Evolutionary conservation across 2,797 vertebrate genomes (phyloP).

Genomic region (Amphiprion clarkii): DNA sequence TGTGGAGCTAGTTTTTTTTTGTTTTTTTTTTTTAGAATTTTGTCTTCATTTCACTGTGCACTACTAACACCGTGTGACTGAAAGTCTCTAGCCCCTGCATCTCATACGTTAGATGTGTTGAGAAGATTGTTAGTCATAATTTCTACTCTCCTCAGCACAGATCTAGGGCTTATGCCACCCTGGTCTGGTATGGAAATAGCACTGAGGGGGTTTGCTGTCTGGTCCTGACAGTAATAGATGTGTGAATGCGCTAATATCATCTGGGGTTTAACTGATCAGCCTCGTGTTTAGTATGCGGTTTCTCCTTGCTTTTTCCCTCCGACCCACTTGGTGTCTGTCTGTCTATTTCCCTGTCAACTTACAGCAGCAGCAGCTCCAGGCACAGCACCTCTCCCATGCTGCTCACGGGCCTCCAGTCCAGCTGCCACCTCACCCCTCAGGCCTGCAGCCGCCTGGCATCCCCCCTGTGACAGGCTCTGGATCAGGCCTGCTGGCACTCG

Average conservation of each 20-base stretch:
- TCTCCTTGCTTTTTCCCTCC: slow-evolving; percentile 70
- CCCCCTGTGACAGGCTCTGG: slow-evolving; percentile 89
- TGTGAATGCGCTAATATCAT: slow-evolving; percentile 74
- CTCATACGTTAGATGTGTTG: slow-evolving; percentile 38
- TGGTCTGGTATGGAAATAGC: slow-evolving; percentile 61
- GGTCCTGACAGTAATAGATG: slow-evolving; percentile 70
- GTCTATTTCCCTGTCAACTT: slow-evolving; percentile 68
- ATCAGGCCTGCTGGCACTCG: slow-evolving; percentile 92
- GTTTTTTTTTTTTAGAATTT: background rate
- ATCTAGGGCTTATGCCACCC: slow-evolving; percentile 59
- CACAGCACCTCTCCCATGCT: slow-evolving; percentile 95
- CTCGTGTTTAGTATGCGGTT: slow-evolving; percentile 61
- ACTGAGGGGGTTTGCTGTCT: slow-evolving; percentile 46
- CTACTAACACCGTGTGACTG: slow-evolving; percentile 24
- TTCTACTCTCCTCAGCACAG: slow-evolving; percentile 52
- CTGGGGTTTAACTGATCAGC: slow-evolving; percentile 62
- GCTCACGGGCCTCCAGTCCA: slow-evolving; percentile 93
- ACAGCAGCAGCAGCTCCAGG: slow-evolving; percentile 92
- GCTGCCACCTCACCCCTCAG: slow-evolving; percentile 93
- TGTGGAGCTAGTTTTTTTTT: background rate
- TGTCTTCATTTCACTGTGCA: background rate
- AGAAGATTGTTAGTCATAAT: slow-evolving; percentile 51
- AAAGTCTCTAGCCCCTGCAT: background rate
- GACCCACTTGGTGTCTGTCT: slow-evolving; percentile 81
- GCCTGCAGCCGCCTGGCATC: slow-evolving; percentile 93